Conservation (phyloP, 2,888 invertebrate species). For the Dolomedes plantarius region DNA sequence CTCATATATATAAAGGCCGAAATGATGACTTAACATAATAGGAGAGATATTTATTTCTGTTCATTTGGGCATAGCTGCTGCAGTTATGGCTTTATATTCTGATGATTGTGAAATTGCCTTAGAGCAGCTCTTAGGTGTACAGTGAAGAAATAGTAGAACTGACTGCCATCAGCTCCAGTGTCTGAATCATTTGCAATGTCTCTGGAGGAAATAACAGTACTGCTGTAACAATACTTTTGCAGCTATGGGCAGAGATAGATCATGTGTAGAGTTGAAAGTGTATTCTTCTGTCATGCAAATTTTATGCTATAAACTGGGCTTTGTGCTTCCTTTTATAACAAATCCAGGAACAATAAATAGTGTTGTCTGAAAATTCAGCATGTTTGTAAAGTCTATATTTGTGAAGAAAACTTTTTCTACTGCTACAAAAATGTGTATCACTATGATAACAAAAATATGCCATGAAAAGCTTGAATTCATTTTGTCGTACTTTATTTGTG, state of each 20-base stretch:
- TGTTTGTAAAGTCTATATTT: conserved; percentile 72
- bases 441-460: conserved; percentile 51
- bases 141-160: conserved; percentile 61
- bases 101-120: conserved; percentile 65
- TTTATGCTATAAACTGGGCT: conserved; percentile 72
- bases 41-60: conserved; percentile 65
- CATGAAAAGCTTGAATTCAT: conserved; percentile 47
- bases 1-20: conserved; percentile 33
- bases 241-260: conserved; percentile 58
- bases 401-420: conserved; percentile 68
- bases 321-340: conserved; percentile 72
- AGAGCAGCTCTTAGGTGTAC: conserved; percentile 71
- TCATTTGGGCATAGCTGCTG: conserved; percentile 65
- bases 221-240: conserved; percentile 57
- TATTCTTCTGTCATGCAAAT: conserved; percentile 64
- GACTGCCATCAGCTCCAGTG: conserved; percentile 44
- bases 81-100: conserved; percentile 61
- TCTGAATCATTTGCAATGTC: conserved; percentile 28
- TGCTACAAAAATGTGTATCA: conserved; percentile 58
- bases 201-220: conserved; percentile 28
- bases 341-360: conserved; percentile 69
- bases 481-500: conserved; percentile 63
- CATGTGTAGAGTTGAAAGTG: conserved; percentile 60
- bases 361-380: conserved; percentile 66
- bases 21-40: conserved; percentile 50